Conservation (phyloP, 2,113 vertebrate genomes). For the Mastomys natalensis region DNA sequence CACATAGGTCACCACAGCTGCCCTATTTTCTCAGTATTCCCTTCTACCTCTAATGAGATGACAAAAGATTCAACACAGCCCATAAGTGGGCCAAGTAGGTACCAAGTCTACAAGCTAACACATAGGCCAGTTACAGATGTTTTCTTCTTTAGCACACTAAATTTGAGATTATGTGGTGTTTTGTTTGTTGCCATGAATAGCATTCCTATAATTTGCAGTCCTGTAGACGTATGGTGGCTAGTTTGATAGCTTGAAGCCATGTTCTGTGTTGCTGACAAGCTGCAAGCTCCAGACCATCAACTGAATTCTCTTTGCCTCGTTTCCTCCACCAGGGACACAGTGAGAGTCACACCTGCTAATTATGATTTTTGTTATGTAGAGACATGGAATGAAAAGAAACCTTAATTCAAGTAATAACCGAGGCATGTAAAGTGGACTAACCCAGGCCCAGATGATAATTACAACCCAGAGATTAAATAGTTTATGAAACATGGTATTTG, state of each 20-base stretch:
- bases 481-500: conserved; percentile 6
- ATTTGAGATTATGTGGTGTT: not conserved
- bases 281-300: conserved; percentile 5
- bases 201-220: not conserved
- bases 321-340: conserved; percentile 3
- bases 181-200: not conserved
- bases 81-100: not conserved
- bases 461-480: not conserved
- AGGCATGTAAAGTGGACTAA: not conserved
- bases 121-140: not conserved
- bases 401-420: conserved; percentile 31
- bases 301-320: not conserved
- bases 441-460: not conserved
- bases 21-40: not conserved
- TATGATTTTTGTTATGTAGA: conserved; percentile 39
- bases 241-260: not conserved
- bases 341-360: not conserved
- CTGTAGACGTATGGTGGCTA: not conserved
- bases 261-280: not conserved
- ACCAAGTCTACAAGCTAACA: not conserved
- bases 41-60: not conserved
- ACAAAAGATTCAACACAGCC: not conserved
- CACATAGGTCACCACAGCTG: not conserved
- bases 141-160: not conserved
- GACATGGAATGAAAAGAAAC: conserved; percentile 31